Base-by-base conservation (phyloP, 1,140 invertebrate species). In the Saccostrea glomerata region DNA sequence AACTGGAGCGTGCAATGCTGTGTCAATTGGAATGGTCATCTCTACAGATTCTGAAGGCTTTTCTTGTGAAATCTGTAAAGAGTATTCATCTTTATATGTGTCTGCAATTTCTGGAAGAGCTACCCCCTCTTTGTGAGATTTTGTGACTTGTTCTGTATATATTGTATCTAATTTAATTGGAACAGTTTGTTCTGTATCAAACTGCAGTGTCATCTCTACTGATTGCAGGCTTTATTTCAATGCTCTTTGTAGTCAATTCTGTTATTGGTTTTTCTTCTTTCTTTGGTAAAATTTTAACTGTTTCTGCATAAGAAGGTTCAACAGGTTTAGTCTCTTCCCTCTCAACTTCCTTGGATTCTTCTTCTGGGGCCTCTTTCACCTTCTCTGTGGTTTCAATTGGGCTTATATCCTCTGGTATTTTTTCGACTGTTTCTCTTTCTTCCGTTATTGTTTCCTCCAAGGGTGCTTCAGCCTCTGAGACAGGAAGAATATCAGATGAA, bases 141-240 rank as follows among this genome's bases (percentile, higher is more conserved):
- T 25, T 23, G 84, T 60, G 6, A 85, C 85, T 84, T 87, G 77
- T n/a, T 63, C 70, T 58, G 63, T 73, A 63, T 47, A 83, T 15
- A 47, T 70, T 54, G 70, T 87, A 12, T 87, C 87, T 60, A 58
- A 47, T 84, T 15, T 83, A 20, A n/a, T n/a, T 84, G 82, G n/a
- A 47, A 30, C 77, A 40, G 55, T 40, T 40, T 60, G 25, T 20
- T 84, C 87, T 2, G 85, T 9, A 66, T 86, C 66, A 15, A 89
- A 23, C 82, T 89, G 85, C 58, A 89, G 66, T 36, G 90, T 89
- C 84, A 92, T 85, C 86, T 91, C 87, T 47, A 91, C 84, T 73
- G 88, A 87, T 82, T 91, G n/a, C n/a, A n/a, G n/a, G n/a, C 82
- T n/a, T n/a, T 20, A 83, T 56, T 47, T 54, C 82, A 54, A 54